Conservation (phyloP, 2,797 vertebrate species). For the Gadopsis bispinosus region DNA sequence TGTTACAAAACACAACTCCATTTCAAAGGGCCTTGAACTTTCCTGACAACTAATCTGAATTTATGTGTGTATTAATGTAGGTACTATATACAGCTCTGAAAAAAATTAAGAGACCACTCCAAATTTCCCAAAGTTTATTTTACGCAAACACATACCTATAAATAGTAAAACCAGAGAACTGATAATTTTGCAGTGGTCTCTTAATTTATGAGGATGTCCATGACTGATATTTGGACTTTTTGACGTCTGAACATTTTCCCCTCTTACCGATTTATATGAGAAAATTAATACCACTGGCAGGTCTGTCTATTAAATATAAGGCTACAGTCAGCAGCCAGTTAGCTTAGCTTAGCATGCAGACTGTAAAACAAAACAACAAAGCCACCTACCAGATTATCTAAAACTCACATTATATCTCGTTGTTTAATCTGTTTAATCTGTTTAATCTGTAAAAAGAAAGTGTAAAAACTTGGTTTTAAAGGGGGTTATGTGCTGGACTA, state of each 20-base stretch:
- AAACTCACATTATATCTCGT: neutral
- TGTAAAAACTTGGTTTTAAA: neutral
- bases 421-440: too few relatives aligned
- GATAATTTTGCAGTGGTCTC: too few relatives aligned
- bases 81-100: too few relatives aligned
- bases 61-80: neutral
- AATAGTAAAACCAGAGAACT: too few relatives aligned
- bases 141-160: too few relatives aligned
- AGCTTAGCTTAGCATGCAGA: neutral
- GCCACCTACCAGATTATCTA: neutral
- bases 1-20: neutral
- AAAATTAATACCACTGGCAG: neutral
- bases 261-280: too few relatives aligned
- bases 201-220: too few relatives aligned
- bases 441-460: neutral
- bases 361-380: neutral
- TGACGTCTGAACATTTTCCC: neutral
- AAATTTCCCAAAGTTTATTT: too few relatives aligned
- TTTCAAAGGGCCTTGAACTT: neutral
- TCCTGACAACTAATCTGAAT: slow-evolving; percentile 3
- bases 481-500: neutral
- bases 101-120: too few relatives aligned
- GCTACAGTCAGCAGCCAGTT: neutral
- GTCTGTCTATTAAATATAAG: neutral
- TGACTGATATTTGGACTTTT: too few relatives aligned